A percentile compares a stretch with the other conserved stretches of the same genome.
These are phyloP conservation scores for Hypena proboscidalis DNA, from an alignment of 2,888 invertebrate species.

Conservation along the genomic window DNA sequence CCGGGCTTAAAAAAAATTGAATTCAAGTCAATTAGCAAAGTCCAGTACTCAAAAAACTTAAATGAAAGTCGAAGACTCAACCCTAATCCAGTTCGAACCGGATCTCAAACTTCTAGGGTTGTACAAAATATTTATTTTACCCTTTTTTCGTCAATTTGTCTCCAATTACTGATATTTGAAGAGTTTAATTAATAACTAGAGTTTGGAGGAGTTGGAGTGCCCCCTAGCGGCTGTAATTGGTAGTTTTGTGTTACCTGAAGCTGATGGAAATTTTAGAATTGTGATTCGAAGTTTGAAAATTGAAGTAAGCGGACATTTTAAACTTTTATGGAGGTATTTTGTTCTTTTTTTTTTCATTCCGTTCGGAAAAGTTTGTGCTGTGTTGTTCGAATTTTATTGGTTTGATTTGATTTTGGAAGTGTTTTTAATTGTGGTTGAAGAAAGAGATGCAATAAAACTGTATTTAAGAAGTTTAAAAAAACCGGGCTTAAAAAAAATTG, in stretches of 20 bases:
- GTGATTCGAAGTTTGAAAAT: slow-evolving; percentile 20
- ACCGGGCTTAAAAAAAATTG: too few relatives aligned
- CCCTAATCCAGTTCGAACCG: slow-evolving; percentile 42
- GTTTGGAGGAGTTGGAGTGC: slow-evolving; percentile 32
- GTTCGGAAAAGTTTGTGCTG: too few relatives aligned
- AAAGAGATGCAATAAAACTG: too few relatives aligned
- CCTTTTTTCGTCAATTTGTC: slow-evolving; percentile 27
- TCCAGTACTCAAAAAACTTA: neutral
- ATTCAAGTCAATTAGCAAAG: too few relatives aligned
- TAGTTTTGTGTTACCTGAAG: slow-evolving; percentile 39
- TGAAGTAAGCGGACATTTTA: slow-evolving; percentile 4
- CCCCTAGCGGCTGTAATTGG: slow-evolving; percentile 31
- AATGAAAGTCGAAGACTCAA: slow-evolving; percentile 31
- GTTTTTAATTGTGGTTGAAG: too few relatives aligned
- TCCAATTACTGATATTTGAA: slow-evolving; percentile 36
- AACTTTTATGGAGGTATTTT: neutral
- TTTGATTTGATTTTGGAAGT: too few relatives aligned
- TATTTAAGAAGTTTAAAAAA: too few relatives aligned
- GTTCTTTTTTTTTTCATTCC: too few relatives aligned
- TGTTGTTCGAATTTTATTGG: too few relatives aligned
- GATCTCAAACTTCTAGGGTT: slow-evolving; percentile 12
- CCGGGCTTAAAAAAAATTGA: too few relatives aligned
- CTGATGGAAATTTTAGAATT: slow-evolving; percentile 34
- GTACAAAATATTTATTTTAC: slow-evolving; percentile 12
- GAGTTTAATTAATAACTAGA: slow-evolving; percentile 40